These are phyloP conservation scores for Falco novaeseelandiae DNA, from an alignment of 2,797 vertebrate genomes.

Conservation along the genomic window DNA sequence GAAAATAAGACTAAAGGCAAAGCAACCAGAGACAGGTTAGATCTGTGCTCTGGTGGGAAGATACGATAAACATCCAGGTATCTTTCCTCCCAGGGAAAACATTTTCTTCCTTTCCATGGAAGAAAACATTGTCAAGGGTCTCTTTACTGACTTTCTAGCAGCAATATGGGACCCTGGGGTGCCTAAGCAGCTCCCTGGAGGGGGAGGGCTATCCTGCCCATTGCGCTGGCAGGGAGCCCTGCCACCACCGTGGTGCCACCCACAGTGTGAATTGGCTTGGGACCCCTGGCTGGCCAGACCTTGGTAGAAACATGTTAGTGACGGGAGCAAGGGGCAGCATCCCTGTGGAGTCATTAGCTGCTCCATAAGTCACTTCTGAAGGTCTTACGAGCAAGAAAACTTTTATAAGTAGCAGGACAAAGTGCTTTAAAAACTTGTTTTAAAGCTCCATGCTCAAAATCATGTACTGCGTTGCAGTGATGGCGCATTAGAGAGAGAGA, in stretches of 20 bases:
- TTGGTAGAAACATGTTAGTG: neutral
- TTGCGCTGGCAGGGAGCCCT: neutral
- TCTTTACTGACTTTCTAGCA: neutral
- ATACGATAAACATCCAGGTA: fast-evolving
- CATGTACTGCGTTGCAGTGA: neutral
- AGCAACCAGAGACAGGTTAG: neutral
- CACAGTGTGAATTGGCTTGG: fast-evolving
- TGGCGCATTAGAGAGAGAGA: neutral
- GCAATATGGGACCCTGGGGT: neutral
- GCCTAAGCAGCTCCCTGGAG: neutral
- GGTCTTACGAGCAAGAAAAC: neutral
- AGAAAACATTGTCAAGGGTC: neutral
- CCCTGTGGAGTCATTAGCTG: neutral
- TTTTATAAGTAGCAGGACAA: neutral
- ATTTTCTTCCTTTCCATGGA: neutral
- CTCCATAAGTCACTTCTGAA: neutral
- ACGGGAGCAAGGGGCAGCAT: neutral
- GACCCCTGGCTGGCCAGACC: neutral
- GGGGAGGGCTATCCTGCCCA: neutral
- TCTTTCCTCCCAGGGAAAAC: neutral
- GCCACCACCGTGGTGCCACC: fast-evolving
- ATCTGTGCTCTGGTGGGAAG: neutral
- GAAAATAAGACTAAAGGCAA: neutral
- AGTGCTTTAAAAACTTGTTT: neutral
- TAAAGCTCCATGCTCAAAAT: neutral